These are phyloP conservation scores for Merluccius polli DNA, from an alignment of 2,797 vertebrate species.

Conservation along the genomic window DNA sequence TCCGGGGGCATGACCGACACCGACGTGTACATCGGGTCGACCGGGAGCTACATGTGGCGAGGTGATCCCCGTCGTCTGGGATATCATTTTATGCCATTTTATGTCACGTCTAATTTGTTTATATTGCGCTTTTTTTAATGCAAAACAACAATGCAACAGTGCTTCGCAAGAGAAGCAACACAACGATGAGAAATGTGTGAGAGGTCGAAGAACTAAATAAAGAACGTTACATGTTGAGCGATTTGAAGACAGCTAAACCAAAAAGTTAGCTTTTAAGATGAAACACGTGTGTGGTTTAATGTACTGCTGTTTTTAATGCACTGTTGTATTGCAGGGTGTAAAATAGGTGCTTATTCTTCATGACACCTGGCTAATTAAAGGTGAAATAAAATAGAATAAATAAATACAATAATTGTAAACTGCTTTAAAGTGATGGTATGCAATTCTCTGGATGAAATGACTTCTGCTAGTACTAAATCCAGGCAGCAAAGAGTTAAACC, in stretches of 20 bases:
- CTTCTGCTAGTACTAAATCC: neutral
- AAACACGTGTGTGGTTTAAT: too few species aligned
- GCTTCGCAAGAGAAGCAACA: too few species aligned
- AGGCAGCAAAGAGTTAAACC: neutral
- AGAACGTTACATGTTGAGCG: too few species aligned
- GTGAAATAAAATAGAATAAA: neutral
- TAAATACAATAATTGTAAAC: neutral
- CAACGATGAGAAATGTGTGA: too few species aligned
- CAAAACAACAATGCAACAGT: neutral
- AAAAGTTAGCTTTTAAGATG: too few species aligned
- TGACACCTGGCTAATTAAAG: neutral
- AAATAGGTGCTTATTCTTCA: neutral
- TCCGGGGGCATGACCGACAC: slow-evolving; percentile 81
- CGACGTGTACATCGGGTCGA: slow-evolving; percentile 78
- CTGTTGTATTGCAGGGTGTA: neutral
- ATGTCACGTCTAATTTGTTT: neutral
- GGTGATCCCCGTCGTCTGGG: too few species aligned
- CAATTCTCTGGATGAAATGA: too few species aligned
- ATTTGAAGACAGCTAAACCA: neutral
- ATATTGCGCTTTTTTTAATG: neutral
- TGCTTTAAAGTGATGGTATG: too few species aligned
- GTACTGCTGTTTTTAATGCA: too few species aligned
- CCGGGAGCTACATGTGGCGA: slow-evolving; percentile 88
- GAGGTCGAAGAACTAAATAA: too few species aligned
- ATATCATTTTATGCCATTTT: too few species aligned